Percentiles rank a stretch among this genome's conserved stretches.
Conservation (phyloP, 2,113 vertebrate genomes). For the Boulengeromyrus knoepffleri region DNA sequence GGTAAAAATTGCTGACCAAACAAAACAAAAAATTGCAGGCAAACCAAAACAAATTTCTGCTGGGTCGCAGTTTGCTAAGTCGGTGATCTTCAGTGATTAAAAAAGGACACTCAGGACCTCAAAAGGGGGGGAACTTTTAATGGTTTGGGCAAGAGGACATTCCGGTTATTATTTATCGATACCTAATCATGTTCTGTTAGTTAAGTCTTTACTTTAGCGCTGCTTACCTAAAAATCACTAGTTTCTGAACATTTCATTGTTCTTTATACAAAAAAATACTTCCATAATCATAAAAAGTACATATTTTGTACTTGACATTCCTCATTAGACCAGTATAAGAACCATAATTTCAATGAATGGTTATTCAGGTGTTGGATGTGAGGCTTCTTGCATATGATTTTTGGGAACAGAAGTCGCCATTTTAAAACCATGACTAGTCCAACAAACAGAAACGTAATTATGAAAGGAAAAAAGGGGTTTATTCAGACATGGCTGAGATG, state of each 20-base stretch:
- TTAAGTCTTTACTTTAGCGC: not conserved
- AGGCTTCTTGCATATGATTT: not conserved
- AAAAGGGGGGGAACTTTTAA: not conserved
- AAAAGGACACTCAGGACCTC: not conserved
- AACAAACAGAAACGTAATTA: not conserved
- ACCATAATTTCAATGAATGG: not conserved
- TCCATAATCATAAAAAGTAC: not conserved
- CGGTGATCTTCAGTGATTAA: not conserved
- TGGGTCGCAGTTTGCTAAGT: not conserved
- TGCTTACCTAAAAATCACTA: not conserved
- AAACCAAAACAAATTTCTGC: not conserved
- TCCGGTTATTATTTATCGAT: not conserved
- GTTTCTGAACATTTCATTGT: not conserved
- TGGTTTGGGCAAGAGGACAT: not conserved
- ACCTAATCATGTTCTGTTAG: not conserved
- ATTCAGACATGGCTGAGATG: not conserved
- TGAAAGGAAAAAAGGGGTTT: not conserved
- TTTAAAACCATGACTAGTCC: not conserved
- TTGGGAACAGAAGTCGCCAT: not conserved
- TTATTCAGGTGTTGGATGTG: not conserved
- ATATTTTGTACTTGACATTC: not conserved
- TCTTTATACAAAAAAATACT: not conserved
- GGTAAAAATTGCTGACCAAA: not conserved
- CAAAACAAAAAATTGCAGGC: not conserved
- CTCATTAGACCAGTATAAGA: not conserved